Base-by-base conservation (phyloP, 2,797 vertebrate species). In the Helarctos malayanus region DNA sequence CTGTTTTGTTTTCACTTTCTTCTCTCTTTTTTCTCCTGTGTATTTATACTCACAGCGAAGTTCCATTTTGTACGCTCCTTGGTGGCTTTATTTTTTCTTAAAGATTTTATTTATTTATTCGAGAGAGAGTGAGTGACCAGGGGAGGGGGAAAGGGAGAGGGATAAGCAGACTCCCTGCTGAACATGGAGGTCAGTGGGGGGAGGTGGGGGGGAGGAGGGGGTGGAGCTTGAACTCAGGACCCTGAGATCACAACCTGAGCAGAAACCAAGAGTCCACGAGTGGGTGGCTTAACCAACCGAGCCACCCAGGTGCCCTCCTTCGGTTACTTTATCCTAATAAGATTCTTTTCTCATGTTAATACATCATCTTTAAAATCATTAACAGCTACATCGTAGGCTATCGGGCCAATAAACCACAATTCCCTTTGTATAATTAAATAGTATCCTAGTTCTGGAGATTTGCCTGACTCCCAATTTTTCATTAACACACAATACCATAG, bases 201-300 rank as follows among this genome's bases (percentile, higher is more conserved):
- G 3, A 0, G 1, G 7, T 8, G 61, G 3, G 29, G 63, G 16
- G 16, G 32, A 35, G 13, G 29, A n/a, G 15, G 4, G 15, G 4
- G 18, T 68, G 32, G n/a, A 68, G 15, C 32, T 68, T 35, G 32
- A 35, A 35, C 63, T 35, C 16, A 10, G 8, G 32, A 19, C 32
- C n/a, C 32, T 63, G 61, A 68, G 32, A 68, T 68, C 63, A 68
- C 32, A 35, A 35, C 32, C 63, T 68, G 63, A 35, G 32, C 63
- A 18, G 32, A 68, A 68, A 35, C 63, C 63, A 68, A 68, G 61
- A 63, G 61, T 63, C 29, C 61, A 32, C 32, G 29, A 32, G 61
- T 63, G 61, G 13, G 29, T 32, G 14, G 29, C 61, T 32, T 63
- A 32, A 32, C 61, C 29, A 63, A 15, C 29, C 7, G 29, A 63